Conservation (phyloP, 1,140 invertebrate species). For the Nasonia vitripennis region DNA sequence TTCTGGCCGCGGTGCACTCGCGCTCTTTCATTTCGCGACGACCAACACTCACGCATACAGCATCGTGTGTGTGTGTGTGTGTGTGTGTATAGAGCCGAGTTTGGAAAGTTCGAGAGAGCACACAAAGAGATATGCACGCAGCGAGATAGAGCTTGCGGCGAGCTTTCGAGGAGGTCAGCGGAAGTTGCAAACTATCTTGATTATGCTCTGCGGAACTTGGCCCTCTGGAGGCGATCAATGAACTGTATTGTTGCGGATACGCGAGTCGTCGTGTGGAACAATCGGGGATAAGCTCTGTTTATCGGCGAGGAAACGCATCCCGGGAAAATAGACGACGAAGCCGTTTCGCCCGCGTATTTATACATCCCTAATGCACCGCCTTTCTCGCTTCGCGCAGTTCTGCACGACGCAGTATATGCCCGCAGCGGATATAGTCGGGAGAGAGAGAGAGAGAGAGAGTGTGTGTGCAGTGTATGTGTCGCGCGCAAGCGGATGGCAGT, state of each 20-base stretch:
- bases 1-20: constrained; percentile 40
- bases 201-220: neutral
- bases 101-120: constrained; percentile 14
- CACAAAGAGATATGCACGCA: no score
- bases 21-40: constrained; percentile 6
- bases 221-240: no score
- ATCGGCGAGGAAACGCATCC: neutral
- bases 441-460: constrained; percentile 56
- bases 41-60: neutral
- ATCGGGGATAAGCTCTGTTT: neutral
- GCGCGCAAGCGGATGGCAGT: constrained; percentile 62
- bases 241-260: no score
- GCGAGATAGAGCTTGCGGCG: neutral
- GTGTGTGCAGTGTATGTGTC: constrained; percentile 47
- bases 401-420: constrained; percentile 54
- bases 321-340: neutral
- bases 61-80: no score
- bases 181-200: neutral
- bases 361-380: constrained; percentile 37
- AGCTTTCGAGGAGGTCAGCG: neutral
- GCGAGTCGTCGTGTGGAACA: no score
- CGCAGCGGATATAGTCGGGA: constrained; percentile 46
- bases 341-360: constrained; percentile 44
- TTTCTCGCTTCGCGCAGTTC: neutral
- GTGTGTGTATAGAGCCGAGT: neutral